These are phyloP conservation scores for Nibea albiflora DNA, from an alignment of 2,113 vertebrate species.

Conservation along the genomic window DNA sequence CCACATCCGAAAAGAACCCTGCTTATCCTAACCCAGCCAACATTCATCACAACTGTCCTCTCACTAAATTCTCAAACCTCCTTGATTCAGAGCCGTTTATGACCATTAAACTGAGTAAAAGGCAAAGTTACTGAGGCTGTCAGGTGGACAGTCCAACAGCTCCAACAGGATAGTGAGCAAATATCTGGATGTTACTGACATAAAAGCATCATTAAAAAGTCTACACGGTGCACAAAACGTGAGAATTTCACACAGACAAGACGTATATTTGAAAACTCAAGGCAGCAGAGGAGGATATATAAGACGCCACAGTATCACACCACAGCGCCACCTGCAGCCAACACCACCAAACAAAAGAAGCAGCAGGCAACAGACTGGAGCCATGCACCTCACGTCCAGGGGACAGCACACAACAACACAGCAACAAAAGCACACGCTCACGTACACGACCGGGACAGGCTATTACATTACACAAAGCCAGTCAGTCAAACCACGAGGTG, in stretches of 20 bases:
- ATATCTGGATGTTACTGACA: neutral
- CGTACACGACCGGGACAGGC: conserved; percentile 28
- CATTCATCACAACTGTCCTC: conserved; percentile 23
- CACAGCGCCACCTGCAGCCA: conserved; percentile 59
- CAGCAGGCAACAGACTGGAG: conserved; percentile 69
- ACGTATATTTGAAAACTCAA: conserved; percentile 9
- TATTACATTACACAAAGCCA: conserved; percentile 31
- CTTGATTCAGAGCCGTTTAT: neutral
- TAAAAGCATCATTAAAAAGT: neutral
- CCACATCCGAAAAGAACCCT: conserved; percentile 40
- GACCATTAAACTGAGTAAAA: conserved; percentile 6
- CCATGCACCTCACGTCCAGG: conserved; percentile 70
- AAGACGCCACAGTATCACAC: conserved; percentile 19
- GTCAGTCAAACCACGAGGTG: conserved; percentile 43
- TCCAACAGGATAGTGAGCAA: neutral
- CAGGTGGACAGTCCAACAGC: neutral
- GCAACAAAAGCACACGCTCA: conserved; percentile 1
- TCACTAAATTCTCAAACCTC: conserved; percentile 17
- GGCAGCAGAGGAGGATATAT: conserved; percentile 3
- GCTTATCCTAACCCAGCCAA: conserved; percentile 50
- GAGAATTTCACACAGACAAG: conserved; percentile 17
- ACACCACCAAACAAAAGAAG: conserved; percentile 64
- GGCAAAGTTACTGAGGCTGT: conserved; percentile 4
- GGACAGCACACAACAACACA: conserved; percentile 35
- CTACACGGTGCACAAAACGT: neutral